Percentiles rank a stretch among this genome's conserved stretches.
Evolutionary conservation across 2,888 invertebrate species (phyloP).

Genomic region (Parnassius orleans): DNA sequence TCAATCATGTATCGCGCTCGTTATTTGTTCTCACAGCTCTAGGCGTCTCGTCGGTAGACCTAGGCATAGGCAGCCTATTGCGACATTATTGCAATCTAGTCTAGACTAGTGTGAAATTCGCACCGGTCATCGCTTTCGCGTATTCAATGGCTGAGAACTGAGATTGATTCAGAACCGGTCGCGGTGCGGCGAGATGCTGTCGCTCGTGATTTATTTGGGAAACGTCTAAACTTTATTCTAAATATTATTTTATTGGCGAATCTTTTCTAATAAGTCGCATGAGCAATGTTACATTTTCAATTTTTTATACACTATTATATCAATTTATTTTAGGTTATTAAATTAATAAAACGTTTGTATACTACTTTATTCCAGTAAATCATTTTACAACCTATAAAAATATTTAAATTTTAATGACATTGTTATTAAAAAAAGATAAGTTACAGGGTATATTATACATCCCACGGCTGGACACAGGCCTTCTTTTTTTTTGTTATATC

Average conservation of each 20-base stretch:
- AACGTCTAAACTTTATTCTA: not conserved
- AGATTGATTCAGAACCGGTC: slow-evolving; percentile 72
- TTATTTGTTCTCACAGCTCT: slow-evolving; percentile 70
- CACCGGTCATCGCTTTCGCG: slow-evolving; percentile 70
- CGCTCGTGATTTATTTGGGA: slow-evolving; percentile 34
- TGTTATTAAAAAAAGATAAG: too few relatives aligned
- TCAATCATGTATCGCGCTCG: slow-evolving; percentile 54
- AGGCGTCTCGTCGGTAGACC: slow-evolving; percentile 41
- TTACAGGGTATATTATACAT: too few relatives aligned
- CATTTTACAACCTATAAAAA: too few relatives aligned
- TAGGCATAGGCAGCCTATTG: slow-evolving; percentile 51
- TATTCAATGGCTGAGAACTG: slow-evolving; percentile 62
- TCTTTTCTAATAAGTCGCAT: too few relatives aligned
- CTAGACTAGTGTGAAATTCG: slow-evolving; percentile 77
- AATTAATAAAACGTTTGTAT: too few relatives aligned
- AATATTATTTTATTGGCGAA: too few relatives aligned
- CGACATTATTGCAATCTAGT: slow-evolving; percentile 64
- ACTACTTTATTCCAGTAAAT: too few relatives aligned
- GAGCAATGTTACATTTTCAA: not conserved
- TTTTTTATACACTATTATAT: not conserved
- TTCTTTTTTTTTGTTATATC: too few relatives aligned
- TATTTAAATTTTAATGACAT: too few relatives aligned
- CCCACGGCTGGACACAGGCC: too few relatives aligned
- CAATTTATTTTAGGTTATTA: not conserved
- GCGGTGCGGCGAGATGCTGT: slow-evolving; percentile 34